A percentile compares a stretch with the other conserved stretches of the same genome.
phyloP scores from a whole-genome alignment of 1,140 invertebrate species.

The Sycophila sp. region DNA sequence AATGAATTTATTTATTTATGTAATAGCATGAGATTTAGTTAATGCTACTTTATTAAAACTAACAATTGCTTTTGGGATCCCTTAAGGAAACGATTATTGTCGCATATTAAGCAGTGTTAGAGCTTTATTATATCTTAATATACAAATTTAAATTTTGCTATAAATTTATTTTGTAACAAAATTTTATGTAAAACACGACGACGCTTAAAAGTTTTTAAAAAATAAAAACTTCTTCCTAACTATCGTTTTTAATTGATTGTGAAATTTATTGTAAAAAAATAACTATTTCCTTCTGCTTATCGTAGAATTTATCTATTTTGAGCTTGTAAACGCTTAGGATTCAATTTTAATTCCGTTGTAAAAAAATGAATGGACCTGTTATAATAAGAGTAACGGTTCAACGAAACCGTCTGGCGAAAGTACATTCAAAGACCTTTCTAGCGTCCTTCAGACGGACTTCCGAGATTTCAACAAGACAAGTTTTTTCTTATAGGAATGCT shows the following conservation, averaged over 20 bases:
- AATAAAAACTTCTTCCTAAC: constrained; percentile 7
- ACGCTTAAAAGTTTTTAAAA: neutral
- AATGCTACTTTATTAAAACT: too few species aligned
- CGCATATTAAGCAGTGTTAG: too few species aligned
- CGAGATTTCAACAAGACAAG: neutral
- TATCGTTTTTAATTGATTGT: neutral
- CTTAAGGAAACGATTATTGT: too few species aligned
- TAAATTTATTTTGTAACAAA: constrained; percentile 2
- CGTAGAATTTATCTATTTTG: too few species aligned
- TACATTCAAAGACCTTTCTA: neutral
- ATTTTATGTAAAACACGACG: neutral
- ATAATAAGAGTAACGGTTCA: neutral
- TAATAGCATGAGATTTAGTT: too few species aligned
- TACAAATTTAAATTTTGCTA: neutral
- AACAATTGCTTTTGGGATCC: too few species aligned
- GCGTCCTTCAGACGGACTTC: neutral
- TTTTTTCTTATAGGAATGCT: neutral
- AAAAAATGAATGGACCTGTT: too few species aligned
- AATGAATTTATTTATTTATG: neutral
- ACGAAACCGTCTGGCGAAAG: neutral
- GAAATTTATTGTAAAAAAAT: neutral
- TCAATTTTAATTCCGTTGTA: too few species aligned
- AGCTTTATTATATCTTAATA: too few species aligned
- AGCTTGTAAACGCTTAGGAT: neutral
- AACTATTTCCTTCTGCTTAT: neutral